phyloP scores from a whole-genome alignment of 2,113 vertebrate genomes.

The Taurulus bubalis region DNA sequence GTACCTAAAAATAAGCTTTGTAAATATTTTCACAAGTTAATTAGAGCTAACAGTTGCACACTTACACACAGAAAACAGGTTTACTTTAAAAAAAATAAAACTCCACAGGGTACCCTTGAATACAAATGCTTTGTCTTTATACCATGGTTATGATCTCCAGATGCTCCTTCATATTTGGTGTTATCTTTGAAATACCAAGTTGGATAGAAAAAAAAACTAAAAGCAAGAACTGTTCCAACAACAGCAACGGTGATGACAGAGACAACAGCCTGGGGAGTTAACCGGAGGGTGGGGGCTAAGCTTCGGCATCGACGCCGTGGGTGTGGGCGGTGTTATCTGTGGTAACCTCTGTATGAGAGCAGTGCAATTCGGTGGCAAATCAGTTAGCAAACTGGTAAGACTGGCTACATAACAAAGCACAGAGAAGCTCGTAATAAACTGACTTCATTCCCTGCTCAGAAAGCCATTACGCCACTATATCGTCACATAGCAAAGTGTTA shows the following conservation, averaged over 20 bases:
- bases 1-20: neutral
- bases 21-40: neutral
- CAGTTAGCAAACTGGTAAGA: neutral
- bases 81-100: neutral
- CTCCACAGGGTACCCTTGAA: neutral
- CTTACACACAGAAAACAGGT: neutral
- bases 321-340: too few species aligned
- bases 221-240: neutral
- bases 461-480: neutral
- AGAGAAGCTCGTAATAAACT: neutral
- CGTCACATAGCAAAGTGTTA: neutral
- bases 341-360: neutral
- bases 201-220: neutral
- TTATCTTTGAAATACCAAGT: neutral
- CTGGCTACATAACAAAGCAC: neutral
- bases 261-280: too few species aligned
- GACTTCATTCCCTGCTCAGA: neutral
- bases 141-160: neutral
- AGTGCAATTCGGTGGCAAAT: neutral
- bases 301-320: too few species aligned
- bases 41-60: neutral
- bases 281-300: too few species aligned
- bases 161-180: neutral
- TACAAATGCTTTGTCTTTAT: neutral
- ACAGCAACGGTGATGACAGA: neutral